These are phyloP conservation scores for Cottus gobio DNA, from an alignment of 2,113 vertebrate genomes.

Conservation along the genomic window DNA sequence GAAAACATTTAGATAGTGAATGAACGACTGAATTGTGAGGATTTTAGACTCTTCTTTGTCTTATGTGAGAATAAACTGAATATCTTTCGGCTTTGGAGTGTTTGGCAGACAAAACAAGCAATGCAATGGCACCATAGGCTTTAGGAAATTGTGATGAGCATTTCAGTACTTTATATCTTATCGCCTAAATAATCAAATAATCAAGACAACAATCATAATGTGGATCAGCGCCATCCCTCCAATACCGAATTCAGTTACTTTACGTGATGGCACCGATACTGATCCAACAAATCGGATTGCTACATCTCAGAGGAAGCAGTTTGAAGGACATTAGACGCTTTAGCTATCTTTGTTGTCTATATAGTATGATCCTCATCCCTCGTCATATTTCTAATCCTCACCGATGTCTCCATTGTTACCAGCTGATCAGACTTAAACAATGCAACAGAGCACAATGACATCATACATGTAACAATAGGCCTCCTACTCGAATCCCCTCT, in stretches of 20 bases:
- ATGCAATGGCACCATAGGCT: not conserved
- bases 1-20: not conserved
- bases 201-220: not conserved
- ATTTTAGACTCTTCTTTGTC: not conserved
- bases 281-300: not conserved
- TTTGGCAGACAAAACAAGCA: not conserved
- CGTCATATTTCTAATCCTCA: not conserved
- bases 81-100: not conserved
- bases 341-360: not conserved
- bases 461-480: conserved; percentile 17
- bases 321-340: not conserved
- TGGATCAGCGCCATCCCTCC: not conserved
- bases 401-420: not conserved
- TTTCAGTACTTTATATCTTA: not conserved
- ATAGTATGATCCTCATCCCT: not conserved
- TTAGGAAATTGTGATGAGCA: not conserved
- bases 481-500: conserved; percentile 4
- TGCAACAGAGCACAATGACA: not conserved
- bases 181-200: not conserved
- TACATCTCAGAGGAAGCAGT: not conserved
- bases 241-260: not conserved
- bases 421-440: conserved; percentile 14
- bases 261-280: not conserved
- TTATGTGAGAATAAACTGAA: not conserved
- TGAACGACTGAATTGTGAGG: not conserved